Percentiles rank a stretch among this genome's conserved stretches.
Conservation (phyloP, 2,888 invertebrate species). For the Eupsilia transversa region DNA sequence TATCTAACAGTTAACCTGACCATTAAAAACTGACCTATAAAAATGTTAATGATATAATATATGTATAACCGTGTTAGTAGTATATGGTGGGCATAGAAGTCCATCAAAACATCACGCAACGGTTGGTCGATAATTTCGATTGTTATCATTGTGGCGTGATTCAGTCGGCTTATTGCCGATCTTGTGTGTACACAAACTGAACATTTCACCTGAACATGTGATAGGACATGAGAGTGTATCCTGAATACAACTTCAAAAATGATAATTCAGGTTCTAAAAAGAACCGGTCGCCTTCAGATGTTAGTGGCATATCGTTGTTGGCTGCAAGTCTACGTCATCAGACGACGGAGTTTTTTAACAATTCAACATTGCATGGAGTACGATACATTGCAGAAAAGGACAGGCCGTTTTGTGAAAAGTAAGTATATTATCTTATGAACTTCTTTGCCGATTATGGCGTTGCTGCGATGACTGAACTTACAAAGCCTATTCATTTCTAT, state of each 20-base stretch:
- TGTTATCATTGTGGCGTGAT: conserved; percentile 79
- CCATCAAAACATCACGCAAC: conserved; percentile 73
- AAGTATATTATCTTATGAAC: conserved; percentile 59
- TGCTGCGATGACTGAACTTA: not conserved
- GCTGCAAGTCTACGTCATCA: conserved; percentile 93
- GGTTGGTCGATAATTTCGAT: conserved; percentile 80
- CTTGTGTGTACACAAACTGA: conserved; percentile 52
- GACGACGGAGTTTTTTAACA: conserved; percentile 93
- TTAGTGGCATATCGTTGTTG: conserved; percentile 83
- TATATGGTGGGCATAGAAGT: conserved; percentile 10
- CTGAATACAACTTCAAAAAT: conserved; percentile 72
- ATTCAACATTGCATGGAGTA: conserved; percentile 95
- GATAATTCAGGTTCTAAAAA: conserved; percentile 65
- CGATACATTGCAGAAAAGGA: conserved; percentile 94
- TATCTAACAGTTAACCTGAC: not conserved
- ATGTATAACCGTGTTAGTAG: conserved; percentile 15
- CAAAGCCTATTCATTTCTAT: not conserved
- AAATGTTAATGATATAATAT: conserved; percentile 1
- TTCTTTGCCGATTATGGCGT: not conserved
- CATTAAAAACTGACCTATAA: conserved; percentile 7
- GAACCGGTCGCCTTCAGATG: conserved; percentile 69
- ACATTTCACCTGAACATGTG: conserved; percentile 65
- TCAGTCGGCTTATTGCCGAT: conserved; percentile 65
- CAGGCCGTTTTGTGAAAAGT: conserved; percentile 95
- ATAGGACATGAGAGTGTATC: conserved; percentile 82